Evolutionary conservation across 1,140 invertebrate genomes (phyloP).

Genomic region (Temnothorax longispinosus): DNA sequence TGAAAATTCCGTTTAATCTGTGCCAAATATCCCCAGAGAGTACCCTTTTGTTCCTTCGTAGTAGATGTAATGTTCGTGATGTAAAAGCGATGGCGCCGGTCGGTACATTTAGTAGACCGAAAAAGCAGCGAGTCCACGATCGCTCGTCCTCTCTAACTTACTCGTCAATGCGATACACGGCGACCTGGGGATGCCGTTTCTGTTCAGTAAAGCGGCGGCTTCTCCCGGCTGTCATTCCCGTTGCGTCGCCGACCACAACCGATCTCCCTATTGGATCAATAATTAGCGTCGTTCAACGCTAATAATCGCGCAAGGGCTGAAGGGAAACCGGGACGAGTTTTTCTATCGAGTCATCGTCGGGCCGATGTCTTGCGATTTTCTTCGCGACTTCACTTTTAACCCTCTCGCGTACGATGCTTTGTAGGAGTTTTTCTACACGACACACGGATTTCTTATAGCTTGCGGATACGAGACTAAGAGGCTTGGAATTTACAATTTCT

Average conservation of each 20-base stretch:
- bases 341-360: background rate
- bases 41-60: slow-evolving; percentile 78
- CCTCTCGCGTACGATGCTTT: slow-evolving; percentile 16
- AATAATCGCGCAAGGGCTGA: slow-evolving; percentile 11
- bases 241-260: slow-evolving; percentile 15
- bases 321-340: slow-evolving; percentile 34
- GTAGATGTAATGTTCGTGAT: slow-evolving; percentile 49
- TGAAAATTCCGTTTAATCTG: slow-evolving; percentile 77
- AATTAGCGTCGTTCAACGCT: background rate
- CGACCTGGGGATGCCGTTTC: slow-evolving; percentile 20
- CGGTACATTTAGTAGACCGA: slow-evolving; percentile 27
- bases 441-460: slow-evolving; percentile 36
- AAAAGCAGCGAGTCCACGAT: slow-evolving; percentile 32
- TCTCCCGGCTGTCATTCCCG: slow-evolving; percentile 28
- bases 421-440: slow-evolving; percentile 44
- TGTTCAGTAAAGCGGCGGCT: background rate
- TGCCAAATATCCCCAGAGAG: slow-evolving; percentile 77
- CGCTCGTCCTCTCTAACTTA: slow-evolving; percentile 57
- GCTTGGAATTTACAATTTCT: slow-evolving; percentile 61
- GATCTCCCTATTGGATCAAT: slow-evolving; percentile 13
- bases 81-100: slow-evolving; percentile 37
- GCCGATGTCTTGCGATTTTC: background rate
- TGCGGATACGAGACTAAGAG: slow-evolving; percentile 56
- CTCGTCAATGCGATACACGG: slow-evolving; percentile 42
- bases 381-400: slow-evolving; percentile 43